Evolutionary conservation across 2,797 vertebrate genomes (phyloP), one percentile per base, ranked within the genome.

Genomic region (Neomorphus geoffroyi): DNA sequence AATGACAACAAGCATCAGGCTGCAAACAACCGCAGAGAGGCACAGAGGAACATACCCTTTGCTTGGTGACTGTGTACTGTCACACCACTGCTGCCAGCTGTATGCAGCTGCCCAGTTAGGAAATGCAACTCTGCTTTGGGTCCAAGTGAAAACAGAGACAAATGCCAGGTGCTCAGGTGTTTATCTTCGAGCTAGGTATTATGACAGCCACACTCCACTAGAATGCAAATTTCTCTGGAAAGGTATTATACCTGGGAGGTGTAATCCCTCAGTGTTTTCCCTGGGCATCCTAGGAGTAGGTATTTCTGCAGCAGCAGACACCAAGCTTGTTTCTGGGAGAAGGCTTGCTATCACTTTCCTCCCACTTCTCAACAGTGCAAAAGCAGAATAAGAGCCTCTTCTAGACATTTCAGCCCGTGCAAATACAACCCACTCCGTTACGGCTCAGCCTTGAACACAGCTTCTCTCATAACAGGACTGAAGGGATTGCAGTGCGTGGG

Each of bases 51-150:
- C 3, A 24, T 4, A 11, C 3, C 18, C 14, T 0, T 0, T 21
- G 7, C 21, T 67, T 7, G 3, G 13, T 22, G 41, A 13, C 18
- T 19, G 4, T 4, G 6, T 58, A 24, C 28, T 45, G 24, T 7
- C 22, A 11, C 1, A 2, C 12, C 0, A 0, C 24, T 91, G 4
- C 39, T 84, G 46, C 39, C 70, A 92, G 23, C 6, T 1, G 1
- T 8, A 18, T 0, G 3, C 32, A 57, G 66, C 4, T 54, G 33
- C 37, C 12, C 0, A 0, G 4, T 2, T 58, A 60, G 32, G 19
- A 67, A 86, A 77, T 4, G 19, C 0, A 0, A 53, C 13, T 2
- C 1, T 53, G 18, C 46, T 56, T 71, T 56, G 35, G 13, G 35
- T 66, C 28, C 30, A 56, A 33, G 8, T 5, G 18, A 64, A 81